phyloP scores from a whole-genome alignment of 1,140 invertebrate genomes.

The Chionoecetes opilio region DNA sequence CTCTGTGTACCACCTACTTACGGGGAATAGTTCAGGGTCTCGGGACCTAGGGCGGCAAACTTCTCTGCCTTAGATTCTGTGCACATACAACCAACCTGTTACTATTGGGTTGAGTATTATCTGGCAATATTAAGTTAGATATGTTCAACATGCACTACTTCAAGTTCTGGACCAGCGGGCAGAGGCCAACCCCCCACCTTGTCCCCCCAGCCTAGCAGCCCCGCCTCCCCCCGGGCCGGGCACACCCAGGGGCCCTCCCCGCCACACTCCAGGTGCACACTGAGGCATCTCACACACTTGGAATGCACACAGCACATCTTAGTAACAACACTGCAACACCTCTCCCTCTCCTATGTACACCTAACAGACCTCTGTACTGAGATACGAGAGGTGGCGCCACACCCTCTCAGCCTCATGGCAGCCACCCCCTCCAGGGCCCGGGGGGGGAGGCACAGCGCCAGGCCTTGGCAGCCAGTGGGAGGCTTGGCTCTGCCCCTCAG shows the following conservation, averaged over 20 bases:
- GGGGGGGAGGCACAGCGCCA: too few relatives aligned
- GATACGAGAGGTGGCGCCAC: conserved; percentile 48
- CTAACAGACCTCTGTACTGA: conserved; percentile 34
- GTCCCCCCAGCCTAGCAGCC: not conserved
- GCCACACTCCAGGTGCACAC: conserved; percentile 51
- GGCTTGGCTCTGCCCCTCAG: too few relatives aligned
- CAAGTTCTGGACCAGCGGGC: not conserved
- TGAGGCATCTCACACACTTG: conserved; percentile 51
- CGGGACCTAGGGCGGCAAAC: not conserved
- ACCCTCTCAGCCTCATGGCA: not conserved
- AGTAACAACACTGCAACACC: conserved; percentile 70
- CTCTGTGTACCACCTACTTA: conserved; percentile 9
- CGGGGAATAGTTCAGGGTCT: not conserved
- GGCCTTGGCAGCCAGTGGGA: too few relatives aligned
- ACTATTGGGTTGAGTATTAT: conserved; percentile 51
- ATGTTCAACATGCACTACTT: conserved; percentile 33
- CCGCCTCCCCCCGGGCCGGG: not conserved
- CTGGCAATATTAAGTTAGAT: conserved; percentile 43
- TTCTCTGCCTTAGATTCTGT: conserved; percentile 8
- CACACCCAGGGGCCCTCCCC: not conserved
- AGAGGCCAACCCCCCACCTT: not conserved
- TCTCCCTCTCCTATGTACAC: conserved; percentile 67
- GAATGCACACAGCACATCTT: conserved; percentile 73
- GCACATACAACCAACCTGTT: conserved; percentile 41
- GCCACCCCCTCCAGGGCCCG: not conserved